A percentile compares a stretch with the other conserved stretches of the same genome.
These are phyloP conservation scores for Diachasma alloeum DNA, from an alignment of 1,140 invertebrate genomes.

Conservation along the genomic window DNA sequence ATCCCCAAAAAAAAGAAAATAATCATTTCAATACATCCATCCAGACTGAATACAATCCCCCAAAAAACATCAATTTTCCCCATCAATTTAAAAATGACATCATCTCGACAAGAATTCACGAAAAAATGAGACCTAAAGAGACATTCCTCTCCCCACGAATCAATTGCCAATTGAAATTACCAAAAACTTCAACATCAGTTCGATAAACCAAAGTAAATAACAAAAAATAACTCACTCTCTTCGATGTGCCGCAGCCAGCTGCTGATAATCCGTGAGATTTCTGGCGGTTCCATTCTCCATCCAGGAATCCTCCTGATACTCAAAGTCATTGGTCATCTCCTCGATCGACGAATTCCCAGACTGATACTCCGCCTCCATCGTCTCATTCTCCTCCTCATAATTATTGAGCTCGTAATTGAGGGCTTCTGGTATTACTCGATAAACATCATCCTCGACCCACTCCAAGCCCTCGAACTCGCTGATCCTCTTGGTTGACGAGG, in stretches of 20 bases:
- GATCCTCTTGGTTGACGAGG: not conserved
- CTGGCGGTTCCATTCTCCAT: slow-evolving; percentile 26
- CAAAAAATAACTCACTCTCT: slow-evolving; percentile 48
- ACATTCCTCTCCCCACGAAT: not conserved
- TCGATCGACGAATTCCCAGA: not conserved
- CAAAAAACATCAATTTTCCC: too few relatives aligned
- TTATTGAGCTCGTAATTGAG: slow-evolving; percentile 38
- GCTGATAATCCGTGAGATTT: slow-evolving; percentile 52
- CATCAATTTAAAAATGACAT: too few relatives aligned
- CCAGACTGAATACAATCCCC: too few relatives aligned
- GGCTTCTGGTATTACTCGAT: slow-evolving; percentile 55
- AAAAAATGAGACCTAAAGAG: too few relatives aligned
- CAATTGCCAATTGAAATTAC: too few relatives aligned
- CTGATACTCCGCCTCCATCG: slow-evolving; percentile 23
- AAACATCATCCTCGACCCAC: slow-evolving; percentile 60
- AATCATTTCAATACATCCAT: too few relatives aligned
- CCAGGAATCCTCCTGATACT: slow-evolving; percentile 32
- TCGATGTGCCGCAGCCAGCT: slow-evolving; percentile 45
- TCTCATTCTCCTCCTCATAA: slow-evolving; percentile 42
- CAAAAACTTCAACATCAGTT: too few relatives aligned
- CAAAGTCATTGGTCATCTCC: slow-evolving; percentile 17
- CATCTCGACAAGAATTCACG: too few relatives aligned
- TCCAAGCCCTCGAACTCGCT: slow-evolving; percentile 57
- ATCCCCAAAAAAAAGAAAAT: slow-evolving; percentile 41
- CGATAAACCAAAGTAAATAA: too few relatives aligned